These are phyloP conservation scores for Acyrthosiphon pisum DNA, from an alignment of 1,140 invertebrate species.

Conservation along the genomic window DNA sequence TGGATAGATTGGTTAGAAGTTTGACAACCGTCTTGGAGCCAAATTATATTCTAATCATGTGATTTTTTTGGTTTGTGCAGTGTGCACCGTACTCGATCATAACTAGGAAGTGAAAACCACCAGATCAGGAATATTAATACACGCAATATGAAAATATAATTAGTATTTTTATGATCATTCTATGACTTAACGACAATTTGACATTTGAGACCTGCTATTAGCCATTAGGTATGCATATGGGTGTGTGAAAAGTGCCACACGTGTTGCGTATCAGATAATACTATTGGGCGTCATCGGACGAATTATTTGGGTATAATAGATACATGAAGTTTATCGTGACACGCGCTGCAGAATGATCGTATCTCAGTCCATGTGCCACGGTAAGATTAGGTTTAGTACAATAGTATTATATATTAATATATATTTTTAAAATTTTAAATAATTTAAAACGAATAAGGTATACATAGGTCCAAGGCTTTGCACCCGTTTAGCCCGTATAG, in stretches of 20 bases:
- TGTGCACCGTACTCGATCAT: too few relatives aligned
- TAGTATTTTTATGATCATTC: too few relatives aligned
- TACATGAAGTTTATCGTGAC: background rate
- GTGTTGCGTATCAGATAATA: background rate
- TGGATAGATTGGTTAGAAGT: background rate
- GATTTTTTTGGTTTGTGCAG: background rate
- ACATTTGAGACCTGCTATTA: background rate
- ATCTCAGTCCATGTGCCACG: background rate
- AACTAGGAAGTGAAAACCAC: background rate
- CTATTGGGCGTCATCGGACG: background rate
- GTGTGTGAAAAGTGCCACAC: background rate
- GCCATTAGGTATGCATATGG: background rate
- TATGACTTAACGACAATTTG: too few relatives aligned
- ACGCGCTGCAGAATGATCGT: too few relatives aligned
- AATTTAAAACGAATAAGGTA: background rate
- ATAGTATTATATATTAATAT: background rate
- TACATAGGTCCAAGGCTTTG: too few relatives aligned
- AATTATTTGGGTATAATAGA: background rate
- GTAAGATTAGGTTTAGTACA: background rate
- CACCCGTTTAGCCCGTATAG: too few relatives aligned
- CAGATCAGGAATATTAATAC: background rate
- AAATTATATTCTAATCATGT: background rate
- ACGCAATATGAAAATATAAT: background rate
- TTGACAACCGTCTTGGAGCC: background rate
- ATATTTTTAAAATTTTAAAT: background rate